Percentiles rank a stretch among this genome's conserved stretches.
These are phyloP conservation scores for Cryptocheilus praepositus DNA, from an alignment of 2,888 invertebrate genomes.

Conservation along the genomic window DNA sequence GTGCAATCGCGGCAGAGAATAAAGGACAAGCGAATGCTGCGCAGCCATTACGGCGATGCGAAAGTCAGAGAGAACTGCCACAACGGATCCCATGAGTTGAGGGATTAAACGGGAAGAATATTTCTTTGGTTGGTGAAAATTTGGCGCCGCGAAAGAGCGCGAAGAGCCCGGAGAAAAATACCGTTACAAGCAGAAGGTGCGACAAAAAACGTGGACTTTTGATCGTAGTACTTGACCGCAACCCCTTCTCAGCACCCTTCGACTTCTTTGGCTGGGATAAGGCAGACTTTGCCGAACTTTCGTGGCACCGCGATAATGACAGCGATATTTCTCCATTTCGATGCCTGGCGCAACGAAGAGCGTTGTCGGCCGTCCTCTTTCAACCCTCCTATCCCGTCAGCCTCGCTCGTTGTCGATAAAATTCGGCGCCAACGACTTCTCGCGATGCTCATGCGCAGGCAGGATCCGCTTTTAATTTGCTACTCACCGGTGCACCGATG, in stretches of 20 bases:
- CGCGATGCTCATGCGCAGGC: too few species aligned
- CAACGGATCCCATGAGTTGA: too few species aligned
- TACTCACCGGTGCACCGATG: too few species aligned
- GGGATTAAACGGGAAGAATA: too few species aligned
- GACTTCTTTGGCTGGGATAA: slow-evolving; percentile 17
- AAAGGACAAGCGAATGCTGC: slow-evolving; percentile 17
- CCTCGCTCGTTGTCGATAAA: not conserved
- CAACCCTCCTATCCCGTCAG: not conserved
- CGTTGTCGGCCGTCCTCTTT: not conserved
- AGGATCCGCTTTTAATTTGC: too few species aligned
- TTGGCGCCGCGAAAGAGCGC: too few species aligned
- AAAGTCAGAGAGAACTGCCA: not conserved
- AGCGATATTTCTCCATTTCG: slow-evolving; percentile 45
- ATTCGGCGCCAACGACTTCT: slow-evolving; percentile 1
- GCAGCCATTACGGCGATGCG: slow-evolving; percentile 10
- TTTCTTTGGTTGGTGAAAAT: too few species aligned
- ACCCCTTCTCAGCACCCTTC: slow-evolving; percentile 4
- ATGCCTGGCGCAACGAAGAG: slow-evolving; percentile 11
- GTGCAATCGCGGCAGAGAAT: slow-evolving; percentile 24
- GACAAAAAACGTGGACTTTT: not conserved
- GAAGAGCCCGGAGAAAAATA: not conserved
- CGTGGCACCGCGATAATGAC: slow-evolving; percentile 53
- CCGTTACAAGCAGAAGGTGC: not conserved
- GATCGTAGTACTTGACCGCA: not conserved
- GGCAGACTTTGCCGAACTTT: slow-evolving; percentile 42